Conservation (phyloP, 2,888 invertebrate genomes). For the Ametastegia equiseti region DNA sequence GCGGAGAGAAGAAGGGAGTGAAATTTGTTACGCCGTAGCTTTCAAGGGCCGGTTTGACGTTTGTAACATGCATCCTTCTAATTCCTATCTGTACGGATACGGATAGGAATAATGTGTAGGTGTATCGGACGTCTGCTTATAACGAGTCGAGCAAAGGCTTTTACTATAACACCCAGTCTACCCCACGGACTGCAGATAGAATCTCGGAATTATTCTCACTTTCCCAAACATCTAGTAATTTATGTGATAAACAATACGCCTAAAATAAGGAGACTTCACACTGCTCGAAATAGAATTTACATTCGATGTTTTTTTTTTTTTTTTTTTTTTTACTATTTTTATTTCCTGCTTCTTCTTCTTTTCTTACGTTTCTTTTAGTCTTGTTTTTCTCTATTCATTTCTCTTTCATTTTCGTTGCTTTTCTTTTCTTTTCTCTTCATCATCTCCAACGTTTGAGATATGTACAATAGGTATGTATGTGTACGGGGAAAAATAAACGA, state of each 20-base stretch:
- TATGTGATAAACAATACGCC: constrained; percentile 29
- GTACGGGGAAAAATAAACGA: too few species aligned
- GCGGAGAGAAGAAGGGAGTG: too few species aligned
- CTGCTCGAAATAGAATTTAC: constrained; percentile 18
- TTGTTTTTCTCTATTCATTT: neutral
- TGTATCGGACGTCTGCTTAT: too few species aligned
- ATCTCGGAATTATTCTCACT: neutral
- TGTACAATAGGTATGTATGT: neutral
- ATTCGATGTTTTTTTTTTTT: neutral
- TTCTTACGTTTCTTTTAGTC: neutral
- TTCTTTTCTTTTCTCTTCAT: neutral
- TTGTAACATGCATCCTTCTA: too few species aligned
- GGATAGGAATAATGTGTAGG: too few species aligned
- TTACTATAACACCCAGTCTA: too few species aligned
- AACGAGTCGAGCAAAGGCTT: too few species aligned
- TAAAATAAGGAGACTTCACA: constrained; percentile 31
- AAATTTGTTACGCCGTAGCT: too few species aligned
- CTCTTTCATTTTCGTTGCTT: neutral
- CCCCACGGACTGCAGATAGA: neutral
- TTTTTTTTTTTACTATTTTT: neutral
- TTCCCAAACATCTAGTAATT: constrained; percentile 28
- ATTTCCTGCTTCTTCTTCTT: neutral
- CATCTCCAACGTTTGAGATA: neutral
- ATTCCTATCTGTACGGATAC: too few species aligned
- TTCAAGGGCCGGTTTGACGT: too few species aligned